Evolutionary conservation across 2,797 vertebrate genomes (phyloP).

Genomic region (Hephaestus fuliginosus): DNA sequence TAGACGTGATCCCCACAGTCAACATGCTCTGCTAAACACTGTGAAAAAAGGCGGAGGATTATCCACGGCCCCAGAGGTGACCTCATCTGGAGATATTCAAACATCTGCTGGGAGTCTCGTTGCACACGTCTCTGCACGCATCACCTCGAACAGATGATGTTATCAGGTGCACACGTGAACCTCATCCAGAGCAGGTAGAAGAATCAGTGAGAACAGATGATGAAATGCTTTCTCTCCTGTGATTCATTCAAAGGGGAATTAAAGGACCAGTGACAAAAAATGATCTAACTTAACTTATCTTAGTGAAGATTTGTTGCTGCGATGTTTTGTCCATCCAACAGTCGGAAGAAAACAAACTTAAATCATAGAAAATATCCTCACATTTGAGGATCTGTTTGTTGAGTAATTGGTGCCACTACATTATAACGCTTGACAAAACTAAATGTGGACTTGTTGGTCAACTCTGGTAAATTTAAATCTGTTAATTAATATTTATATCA

Average conservation of each 20-base stretch:
- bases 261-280: background rate
- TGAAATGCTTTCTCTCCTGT: background rate
- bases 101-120: constrained; percentile 48
- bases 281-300: too few relatives aligned
- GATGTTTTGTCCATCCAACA: background rate
- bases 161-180: background rate
- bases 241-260: background rate
- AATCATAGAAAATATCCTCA: too few relatives aligned
- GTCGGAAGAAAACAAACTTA: too few relatives aligned
- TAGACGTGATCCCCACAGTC: constrained; percentile 30
- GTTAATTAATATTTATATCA: too few relatives aligned
- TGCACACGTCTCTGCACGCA: constrained; percentile 12
- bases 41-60: background rate
- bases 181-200: background rate
- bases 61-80: constrained; percentile 27
- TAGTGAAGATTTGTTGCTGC: too few relatives aligned
- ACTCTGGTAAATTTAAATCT: too few relatives aligned
- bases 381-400: too few relatives aligned
- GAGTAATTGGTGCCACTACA: too few relatives aligned
- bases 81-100: constrained; percentile 40
- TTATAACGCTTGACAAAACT: too few relatives aligned
- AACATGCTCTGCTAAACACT: constrained; percentile 20
- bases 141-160: constrained; percentile 14
- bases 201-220: background rate
- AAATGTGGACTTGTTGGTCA: too few relatives aligned